phyloP scores from a whole-genome alignment of 2,888 invertebrate genomes.

The Cactoblastis cactorum region DNA sequence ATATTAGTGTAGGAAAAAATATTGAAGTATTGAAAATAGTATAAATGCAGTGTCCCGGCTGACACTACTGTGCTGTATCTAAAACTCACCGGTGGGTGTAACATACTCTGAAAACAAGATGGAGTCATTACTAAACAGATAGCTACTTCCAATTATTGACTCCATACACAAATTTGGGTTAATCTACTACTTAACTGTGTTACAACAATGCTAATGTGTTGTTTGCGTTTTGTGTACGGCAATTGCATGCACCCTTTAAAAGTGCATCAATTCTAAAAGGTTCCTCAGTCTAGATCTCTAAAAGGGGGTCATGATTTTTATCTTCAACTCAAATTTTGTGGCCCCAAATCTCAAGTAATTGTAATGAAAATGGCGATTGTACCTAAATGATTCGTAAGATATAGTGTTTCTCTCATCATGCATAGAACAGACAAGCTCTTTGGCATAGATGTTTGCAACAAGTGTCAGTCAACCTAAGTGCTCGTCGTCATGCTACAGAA shows the following conservation, averaged over 20 bases:
- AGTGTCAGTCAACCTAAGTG: conserved; percentile 25
- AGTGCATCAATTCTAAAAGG: conserved; percentile 1
- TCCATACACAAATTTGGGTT: conserved; percentile 64
- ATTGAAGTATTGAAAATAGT: conserved; percentile 18
- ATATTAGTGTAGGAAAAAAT: not conserved
- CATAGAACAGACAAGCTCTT: conserved; percentile 29
- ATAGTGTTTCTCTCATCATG: conserved; percentile 24
- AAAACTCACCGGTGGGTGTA: conserved; percentile 78
- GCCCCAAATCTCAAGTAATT: not conserved
- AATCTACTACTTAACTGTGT: conserved; percentile 27
- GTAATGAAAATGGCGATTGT: not conserved
- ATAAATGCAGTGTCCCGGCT: conserved; percentile 13
- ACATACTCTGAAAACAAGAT: conserved; percentile 79
- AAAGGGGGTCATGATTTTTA: conserved; percentile 13
- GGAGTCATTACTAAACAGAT: conserved; percentile 70
- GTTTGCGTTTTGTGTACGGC: conserved; percentile 17
- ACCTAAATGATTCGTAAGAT: conserved; percentile 8
- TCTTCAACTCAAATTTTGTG: not conserved
- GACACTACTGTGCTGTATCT: conserved; percentile 62
- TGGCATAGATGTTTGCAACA: conserved; percentile 17
- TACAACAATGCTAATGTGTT: conserved; percentile 11
- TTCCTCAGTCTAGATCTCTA: conserved; percentile 5
- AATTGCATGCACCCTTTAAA: conserved; percentile 18
- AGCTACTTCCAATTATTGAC: conserved; percentile 69
- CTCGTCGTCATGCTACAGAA: conserved; percentile 64